phyloP scores from a whole-genome alignment of 1,140 invertebrate species.

The Grapholita molesta region DNA sequence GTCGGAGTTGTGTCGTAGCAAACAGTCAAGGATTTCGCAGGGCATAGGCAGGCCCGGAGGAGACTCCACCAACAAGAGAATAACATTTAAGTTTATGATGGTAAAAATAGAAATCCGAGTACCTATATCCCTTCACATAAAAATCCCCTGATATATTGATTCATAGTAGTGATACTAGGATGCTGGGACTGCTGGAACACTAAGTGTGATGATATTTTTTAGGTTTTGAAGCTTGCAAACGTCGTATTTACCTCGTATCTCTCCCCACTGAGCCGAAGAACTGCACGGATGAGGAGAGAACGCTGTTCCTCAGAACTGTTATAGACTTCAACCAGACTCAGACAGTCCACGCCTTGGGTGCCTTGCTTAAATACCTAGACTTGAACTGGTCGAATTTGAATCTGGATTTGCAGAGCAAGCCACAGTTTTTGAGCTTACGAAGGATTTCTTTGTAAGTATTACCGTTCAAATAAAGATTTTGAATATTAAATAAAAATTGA shows the following conservation, averaged over 20 bases:
- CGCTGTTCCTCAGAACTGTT: conserved; percentile 82
- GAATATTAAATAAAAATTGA: not conserved
- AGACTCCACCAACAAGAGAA: no score
- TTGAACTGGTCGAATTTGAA: conserved; percentile 79
- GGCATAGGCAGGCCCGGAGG: no score
- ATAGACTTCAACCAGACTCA: conserved; percentile 83
- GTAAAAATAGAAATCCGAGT: no score
- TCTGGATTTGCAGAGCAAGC: conserved; percentile 78
- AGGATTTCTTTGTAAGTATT: conserved; percentile 82
- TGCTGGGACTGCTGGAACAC: no score
- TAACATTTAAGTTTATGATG: no score
- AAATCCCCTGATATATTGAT: no score
- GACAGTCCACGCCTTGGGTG: conserved; percentile 86
- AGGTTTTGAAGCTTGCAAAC: conserved; percentile 82
- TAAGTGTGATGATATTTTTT: conserved; percentile 13
- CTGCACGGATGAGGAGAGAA: conserved; percentile 79
- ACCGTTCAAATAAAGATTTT: not conserved
- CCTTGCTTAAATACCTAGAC: conserved; percentile 86
- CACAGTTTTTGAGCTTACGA: conserved; percentile 80
- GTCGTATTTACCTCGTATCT: conserved; percentile 80
- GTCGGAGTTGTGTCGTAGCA: no score
- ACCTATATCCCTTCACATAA: no score
- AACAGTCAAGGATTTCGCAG: no score
- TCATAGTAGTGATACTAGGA: no score
- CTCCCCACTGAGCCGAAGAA: conserved; percentile 80